These are phyloP conservation scores for Yponomeuta plumbellus DNA, from an alignment of 2,888 invertebrate species.

Conservation along the genomic window DNA sequence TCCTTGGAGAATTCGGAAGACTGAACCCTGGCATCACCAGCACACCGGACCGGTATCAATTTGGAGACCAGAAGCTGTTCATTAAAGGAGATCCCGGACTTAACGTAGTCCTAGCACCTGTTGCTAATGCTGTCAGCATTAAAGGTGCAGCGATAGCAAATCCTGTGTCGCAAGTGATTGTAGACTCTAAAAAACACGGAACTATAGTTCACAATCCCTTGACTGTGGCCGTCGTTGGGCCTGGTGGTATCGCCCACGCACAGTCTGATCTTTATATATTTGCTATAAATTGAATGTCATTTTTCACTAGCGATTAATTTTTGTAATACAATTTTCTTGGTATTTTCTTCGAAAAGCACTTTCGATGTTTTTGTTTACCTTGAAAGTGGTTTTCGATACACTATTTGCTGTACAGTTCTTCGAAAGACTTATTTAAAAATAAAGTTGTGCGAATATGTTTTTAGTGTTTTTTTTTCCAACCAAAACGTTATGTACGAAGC, in stretches of 20 bases:
- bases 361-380: constrained; percentile 41
- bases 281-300: constrained; percentile 46
- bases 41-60: constrained; percentile 44
- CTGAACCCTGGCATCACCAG: constrained; percentile 30
- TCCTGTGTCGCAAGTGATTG: constrained; percentile 80
- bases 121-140: constrained; percentile 80
- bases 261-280: constrained; percentile 82
- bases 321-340: neutral
- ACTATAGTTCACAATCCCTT: constrained; percentile 81
- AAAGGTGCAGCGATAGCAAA: constrained; percentile 82
- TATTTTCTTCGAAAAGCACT: constrained; percentile 43
- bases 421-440: neutral
- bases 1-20: constrained; percentile 29
- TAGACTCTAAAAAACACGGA: constrained; percentile 77
- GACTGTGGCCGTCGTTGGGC: constrained; percentile 84
- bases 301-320: constrained; percentile 16
- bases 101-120: constrained; percentile 73
- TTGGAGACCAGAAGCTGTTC: constrained; percentile 23
- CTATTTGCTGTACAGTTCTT: neutral
- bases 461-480: neutral
- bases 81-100: constrained; percentile 27
- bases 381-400: constrained; percentile 56
- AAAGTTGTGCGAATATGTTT: neutral
- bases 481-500: no score
- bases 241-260: constrained; percentile 85